Evolutionary conservation across 2,113 vertebrate species (phyloP), one percentile per base, ranked within the genome.

Genomic region (Laticauda colubrina): DNA sequence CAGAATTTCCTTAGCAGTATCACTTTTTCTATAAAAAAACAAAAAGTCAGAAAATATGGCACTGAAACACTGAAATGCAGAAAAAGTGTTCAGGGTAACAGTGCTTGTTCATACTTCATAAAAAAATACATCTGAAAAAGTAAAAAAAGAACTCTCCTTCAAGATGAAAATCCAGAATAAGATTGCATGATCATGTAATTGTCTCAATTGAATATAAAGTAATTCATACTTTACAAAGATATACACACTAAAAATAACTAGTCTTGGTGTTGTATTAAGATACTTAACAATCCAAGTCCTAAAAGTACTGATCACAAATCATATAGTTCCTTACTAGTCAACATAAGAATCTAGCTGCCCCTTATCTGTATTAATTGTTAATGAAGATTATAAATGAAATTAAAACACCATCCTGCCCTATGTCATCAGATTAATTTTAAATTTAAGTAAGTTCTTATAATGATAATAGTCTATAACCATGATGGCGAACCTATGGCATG

Each of bases 401-500:
- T 75, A 75, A 75, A 61, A 54, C 55, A 92, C 45, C 64, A 94
- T 89, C 93, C 39, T 90, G 89, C 94, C 59, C 43, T 92, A 23
- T n/a, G 51, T 91, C 95, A 94, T 94, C 54, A 96, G 96, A 95
- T 89, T 86, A 90, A 57, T 96, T 92, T 88, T 94, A 88, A 93
- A 93, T 90, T 90, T 45, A 95, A 93, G 5, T 0, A 1, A 0
- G 90, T 91, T 93, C 89, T 21, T 59, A 89, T 55, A 92, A 0
- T 90, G 4, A 69, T 55, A 89, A 92, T 94, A n/a, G 23, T 39
- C 93, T 93, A 51, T 51, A 51, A 51, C 48, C 48, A 7, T 51
- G 8, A 51, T 51, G 48, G 48, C 48, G 0, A 51, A 51, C 48
- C 48, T 51, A 51, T 51, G 48, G 48, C 48, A 51, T 9, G 48